Percentiles rank a stretch among this genome's conserved stretches.
Evolutionary conservation across 2,888 invertebrate genomes (phyloP).

Genomic region (Stenotaenia linearis): DNA sequence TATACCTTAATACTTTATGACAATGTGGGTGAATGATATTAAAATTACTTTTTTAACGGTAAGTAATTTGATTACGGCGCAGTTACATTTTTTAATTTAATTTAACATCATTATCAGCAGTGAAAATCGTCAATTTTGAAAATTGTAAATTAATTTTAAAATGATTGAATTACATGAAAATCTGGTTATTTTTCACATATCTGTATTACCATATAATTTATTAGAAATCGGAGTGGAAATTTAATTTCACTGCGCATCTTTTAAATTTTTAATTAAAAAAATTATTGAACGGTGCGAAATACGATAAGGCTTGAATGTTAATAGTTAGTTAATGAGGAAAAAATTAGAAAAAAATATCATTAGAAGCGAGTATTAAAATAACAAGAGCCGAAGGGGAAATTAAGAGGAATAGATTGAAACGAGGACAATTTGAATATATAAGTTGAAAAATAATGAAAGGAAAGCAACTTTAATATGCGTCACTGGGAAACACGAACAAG

Average conservation of each 20-base stretch:
- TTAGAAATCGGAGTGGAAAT: too few species aligned
- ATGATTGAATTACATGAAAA: too few species aligned
- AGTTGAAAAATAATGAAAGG: background rate
- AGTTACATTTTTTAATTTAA: too few species aligned
- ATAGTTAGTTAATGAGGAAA: background rate
- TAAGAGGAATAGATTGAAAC: background rate
- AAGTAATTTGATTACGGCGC: too few species aligned
- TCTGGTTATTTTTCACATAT: too few species aligned
- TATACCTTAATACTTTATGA: background rate
- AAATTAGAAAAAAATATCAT: background rate
- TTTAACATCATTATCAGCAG: too few species aligned
- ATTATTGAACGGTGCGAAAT: background rate
- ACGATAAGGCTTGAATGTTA: background rate
- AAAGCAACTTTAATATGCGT: conserved; percentile 17
- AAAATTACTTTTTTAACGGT: too few species aligned
- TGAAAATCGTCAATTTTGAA: too few species aligned
- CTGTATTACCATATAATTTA: too few species aligned
- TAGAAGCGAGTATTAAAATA: background rate
- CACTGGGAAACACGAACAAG: background rate
- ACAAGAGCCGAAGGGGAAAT: background rate
- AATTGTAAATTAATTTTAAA: too few species aligned
- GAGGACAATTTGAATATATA: conserved; percentile 6
- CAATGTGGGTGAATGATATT: too few species aligned
- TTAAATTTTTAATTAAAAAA: background rate
- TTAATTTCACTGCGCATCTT: too few species aligned